phyloP scores from a whole-genome alignment of 2,888 invertebrate species.

The Drosophila antonietae region DNA sequence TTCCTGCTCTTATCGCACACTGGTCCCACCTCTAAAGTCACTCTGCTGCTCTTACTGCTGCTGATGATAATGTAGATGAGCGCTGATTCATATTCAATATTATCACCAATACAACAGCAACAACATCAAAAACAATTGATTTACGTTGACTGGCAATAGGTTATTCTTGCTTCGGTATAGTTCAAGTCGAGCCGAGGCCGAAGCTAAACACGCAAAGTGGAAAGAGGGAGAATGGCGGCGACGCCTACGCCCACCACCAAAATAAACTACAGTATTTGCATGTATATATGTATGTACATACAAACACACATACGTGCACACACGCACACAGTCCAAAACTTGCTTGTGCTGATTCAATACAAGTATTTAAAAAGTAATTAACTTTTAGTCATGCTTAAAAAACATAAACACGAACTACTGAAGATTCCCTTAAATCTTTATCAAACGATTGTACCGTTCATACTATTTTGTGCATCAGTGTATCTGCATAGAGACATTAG shows the following conservation, averaged over 20 bases:
- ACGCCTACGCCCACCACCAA: slow-evolving; percentile 66
- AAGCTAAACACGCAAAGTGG: slow-evolving; percentile 52
- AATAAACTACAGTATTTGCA: slow-evolving; percentile 60
- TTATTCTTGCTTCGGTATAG: slow-evolving; percentile 50
- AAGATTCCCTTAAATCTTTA: slow-evolving; percentile 9
- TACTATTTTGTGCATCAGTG: slow-evolving; percentile 19
- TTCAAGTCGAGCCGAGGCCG: slow-evolving; percentile 54
- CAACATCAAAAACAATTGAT: slow-evolving; percentile 39
- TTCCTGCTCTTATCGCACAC: slow-evolving; percentile 52
- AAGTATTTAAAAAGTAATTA: slow-evolving; percentile 8
- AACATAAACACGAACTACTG: slow-evolving; percentile 2
- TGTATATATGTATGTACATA: slow-evolving; percentile 34
- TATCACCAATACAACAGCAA: slow-evolving; percentile 23
- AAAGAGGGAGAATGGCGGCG: slow-evolving; percentile 49
- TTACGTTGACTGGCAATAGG: slow-evolving; percentile 50
- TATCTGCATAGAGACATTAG: slow-evolving; percentile 18
- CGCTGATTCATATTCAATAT: slow-evolving; percentile 61
- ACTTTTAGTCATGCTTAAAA: not conserved
- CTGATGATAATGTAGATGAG: slow-evolving; percentile 14
- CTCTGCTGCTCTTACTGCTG: slow-evolving; percentile 5
- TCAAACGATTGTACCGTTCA: slow-evolving; percentile 4
- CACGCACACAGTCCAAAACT: slow-evolving; percentile 4
- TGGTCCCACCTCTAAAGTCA: slow-evolving; percentile 4
- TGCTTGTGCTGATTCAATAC: not conserved
- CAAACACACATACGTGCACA: slow-evolving; percentile 6